phyloP scores from a whole-genome alignment of 2,797 vertebrate species.

The Choloepus didactylus region DNA sequence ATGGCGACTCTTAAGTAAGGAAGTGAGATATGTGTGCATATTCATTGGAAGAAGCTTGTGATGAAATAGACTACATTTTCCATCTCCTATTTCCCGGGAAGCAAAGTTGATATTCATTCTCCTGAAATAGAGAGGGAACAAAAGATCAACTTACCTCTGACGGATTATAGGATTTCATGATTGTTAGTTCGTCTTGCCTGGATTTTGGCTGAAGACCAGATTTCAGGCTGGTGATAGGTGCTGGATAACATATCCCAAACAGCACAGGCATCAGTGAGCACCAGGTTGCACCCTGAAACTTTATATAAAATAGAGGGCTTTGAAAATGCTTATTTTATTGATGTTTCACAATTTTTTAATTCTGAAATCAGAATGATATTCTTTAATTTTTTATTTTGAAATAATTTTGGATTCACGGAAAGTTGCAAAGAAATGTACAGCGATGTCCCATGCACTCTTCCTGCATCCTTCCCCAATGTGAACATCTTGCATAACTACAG shows the following conservation, averaged over 20 bases:
- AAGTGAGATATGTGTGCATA: conserved; percentile 9
- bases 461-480: not conserved
- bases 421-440: not conserved
- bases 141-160: not conserved
- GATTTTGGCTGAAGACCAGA: not conserved
- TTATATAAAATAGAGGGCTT: not conserved
- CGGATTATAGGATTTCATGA: not conserved
- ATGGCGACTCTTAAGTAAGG: conserved; percentile 35
- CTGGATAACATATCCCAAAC: too few species aligned
- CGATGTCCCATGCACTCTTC: not conserved
- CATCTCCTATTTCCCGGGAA: conserved; percentile 34
- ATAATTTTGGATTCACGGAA: not conserved
- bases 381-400: not conserved
- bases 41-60: not conserved
- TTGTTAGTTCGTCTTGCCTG: not conserved
- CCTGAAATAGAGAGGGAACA: not conserved
- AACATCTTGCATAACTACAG: not conserved
- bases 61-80: conserved; percentile 30
- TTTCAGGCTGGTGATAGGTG: not conserved
- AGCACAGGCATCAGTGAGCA: not conserved
- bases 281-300: not conserved
- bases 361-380: not conserved
- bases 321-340: not conserved
- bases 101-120: conserved; percentile 23
- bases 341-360: not conserved